Conservation (phyloP, 37 sponge, comb jelly and placozoan genomes). For the Aplysina aerophoba region DNA sequence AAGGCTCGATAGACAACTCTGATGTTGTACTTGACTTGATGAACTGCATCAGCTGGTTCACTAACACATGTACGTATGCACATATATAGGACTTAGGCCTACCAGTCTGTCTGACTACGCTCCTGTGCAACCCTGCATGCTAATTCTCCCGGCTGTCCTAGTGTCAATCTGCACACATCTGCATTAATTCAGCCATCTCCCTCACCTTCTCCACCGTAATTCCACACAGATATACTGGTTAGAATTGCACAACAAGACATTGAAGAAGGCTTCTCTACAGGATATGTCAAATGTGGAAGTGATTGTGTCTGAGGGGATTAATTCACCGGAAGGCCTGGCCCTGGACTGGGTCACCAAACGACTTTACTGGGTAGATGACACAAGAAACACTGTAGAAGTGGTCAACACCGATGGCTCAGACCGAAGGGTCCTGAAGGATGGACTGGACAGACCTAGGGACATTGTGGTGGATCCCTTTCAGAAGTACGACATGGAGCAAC, state of each 20-base stretch:
- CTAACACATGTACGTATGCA: no score
- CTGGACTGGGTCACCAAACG: conserved; percentile 1
- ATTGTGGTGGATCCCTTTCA: conserved; percentile 17
- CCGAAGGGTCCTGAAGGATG: neutral
- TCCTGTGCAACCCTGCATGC: neutral
- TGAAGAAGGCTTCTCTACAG: conserved; percentile 29
- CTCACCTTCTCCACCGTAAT: no score
- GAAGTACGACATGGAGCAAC: conserved; percentile 1
- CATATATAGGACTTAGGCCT: neutral
- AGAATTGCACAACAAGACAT: neutral
- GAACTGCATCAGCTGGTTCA: no score
- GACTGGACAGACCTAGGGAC: neutral
- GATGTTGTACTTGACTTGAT: no score
- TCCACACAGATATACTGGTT: conserved; percentile 41
- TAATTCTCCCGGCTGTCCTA: no score
- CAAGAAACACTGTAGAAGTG: conserved; percentile 16
- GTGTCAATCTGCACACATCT: no score
- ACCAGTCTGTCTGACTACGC: no score
- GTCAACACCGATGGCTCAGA: conserved; percentile 17
- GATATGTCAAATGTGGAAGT: neutral
- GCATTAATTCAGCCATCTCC: no score
- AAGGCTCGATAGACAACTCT: no score
- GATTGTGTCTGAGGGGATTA: conserved; percentile 1
- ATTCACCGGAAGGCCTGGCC: neutral
- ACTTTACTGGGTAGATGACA: conserved; percentile 15